Conservation (phyloP, 2,888 invertebrate species). For the Pegoplata infirma region DNA sequence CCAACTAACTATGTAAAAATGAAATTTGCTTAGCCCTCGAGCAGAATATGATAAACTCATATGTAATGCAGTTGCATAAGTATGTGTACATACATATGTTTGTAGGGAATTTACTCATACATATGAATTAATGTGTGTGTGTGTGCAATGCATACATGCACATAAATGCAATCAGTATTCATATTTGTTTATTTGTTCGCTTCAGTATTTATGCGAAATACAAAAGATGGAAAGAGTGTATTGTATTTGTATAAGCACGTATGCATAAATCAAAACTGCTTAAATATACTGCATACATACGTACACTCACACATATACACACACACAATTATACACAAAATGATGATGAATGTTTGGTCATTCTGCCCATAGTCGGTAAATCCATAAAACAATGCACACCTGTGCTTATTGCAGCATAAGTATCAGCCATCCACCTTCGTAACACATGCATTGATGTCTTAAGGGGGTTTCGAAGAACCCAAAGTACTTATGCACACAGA, state of each 20-base stretch:
- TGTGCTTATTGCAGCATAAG: slow-evolving; percentile 2
- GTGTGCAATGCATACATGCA: background rate
- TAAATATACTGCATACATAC: background rate
- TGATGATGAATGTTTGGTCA: slow-evolving; percentile 34
- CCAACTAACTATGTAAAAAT: slow-evolving; percentile 9
- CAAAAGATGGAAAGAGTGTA: slow-evolving; percentile 17
- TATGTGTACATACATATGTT: too few species aligned
- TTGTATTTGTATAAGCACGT: slow-evolving; percentile 35
- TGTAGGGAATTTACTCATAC: background rate
- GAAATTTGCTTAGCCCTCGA: slow-evolving; percentile 8
- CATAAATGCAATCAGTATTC: slow-evolving; percentile 36
- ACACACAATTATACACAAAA: background rate
- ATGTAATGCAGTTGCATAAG: slow-evolving; percentile 23
- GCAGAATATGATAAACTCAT: slow-evolving; percentile 37
- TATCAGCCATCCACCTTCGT: slow-evolving; percentile 6
- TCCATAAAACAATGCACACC: slow-evolving; percentile 30
- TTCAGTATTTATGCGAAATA: slow-evolving; percentile 31
- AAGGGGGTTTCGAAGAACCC: slow-evolving; percentile 14
- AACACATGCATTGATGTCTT: slow-evolving; percentile 8
- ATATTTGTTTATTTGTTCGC: slow-evolving; percentile 42
- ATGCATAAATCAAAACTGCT: slow-evolving; percentile 51
- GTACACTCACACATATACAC: background rate
- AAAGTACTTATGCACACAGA: background rate
- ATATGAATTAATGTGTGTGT: too few species aligned
- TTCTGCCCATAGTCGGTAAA: slow-evolving; percentile 15